Conservation (phyloP, 1,140 invertebrate species). For the Telenomus remus region DNA sequence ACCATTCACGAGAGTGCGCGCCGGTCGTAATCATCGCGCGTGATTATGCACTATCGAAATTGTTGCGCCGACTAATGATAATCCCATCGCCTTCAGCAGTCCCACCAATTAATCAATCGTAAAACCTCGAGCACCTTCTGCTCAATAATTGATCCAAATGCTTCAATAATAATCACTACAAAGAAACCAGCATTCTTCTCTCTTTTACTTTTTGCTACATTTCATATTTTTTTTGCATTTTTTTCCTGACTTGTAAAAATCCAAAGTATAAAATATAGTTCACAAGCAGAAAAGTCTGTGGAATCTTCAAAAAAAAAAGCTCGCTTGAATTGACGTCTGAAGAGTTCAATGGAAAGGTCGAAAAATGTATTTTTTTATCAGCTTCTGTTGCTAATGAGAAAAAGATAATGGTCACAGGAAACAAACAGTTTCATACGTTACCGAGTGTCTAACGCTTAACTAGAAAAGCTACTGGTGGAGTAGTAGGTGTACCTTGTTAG, state of each 20-base stretch:
- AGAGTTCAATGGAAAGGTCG: no score
- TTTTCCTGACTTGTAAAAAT: neutral
- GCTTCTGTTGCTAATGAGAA: constrained; percentile 28
- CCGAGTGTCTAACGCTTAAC: constrained; percentile 32
- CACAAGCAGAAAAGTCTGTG: no score
- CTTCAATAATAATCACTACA: no score
- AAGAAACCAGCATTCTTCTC: no score
- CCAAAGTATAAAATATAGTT: no score
- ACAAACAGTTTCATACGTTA: constrained; percentile 36
- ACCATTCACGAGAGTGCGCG: constrained; percentile 22
- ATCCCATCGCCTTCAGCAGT: constrained; percentile 7
- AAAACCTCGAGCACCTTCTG: constrained; percentile 11
- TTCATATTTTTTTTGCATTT: neutral
- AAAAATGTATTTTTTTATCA: constrained; percentile 12
- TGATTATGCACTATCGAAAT: constrained; percentile 38
- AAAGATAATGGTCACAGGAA: constrained; percentile 22
- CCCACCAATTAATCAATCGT: constrained; percentile 26
- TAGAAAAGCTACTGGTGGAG: constrained; percentile 25
- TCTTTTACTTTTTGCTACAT: neutral
- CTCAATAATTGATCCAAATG: constrained; percentile 4
- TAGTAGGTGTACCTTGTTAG: constrained; percentile 54
- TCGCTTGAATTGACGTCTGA: no score
- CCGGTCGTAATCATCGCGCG: constrained; percentile 21
- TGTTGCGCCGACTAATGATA: constrained; percentile 27
- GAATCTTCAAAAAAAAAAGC: no score